Conservation (phyloP, 2,113 vertebrate species). For the Etia nguti region DNA sequence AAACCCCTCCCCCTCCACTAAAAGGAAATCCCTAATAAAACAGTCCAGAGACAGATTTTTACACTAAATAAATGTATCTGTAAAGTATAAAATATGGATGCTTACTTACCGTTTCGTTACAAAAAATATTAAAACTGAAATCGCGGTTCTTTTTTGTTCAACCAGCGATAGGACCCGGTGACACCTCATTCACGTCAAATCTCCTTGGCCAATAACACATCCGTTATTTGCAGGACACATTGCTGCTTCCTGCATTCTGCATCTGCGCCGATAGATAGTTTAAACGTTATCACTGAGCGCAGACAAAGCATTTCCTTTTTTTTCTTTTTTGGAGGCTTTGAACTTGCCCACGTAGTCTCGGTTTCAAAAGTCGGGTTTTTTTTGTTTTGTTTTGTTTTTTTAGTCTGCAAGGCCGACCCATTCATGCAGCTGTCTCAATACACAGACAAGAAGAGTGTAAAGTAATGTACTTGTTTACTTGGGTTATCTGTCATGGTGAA, state of each 20-base stretch:
- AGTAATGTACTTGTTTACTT: background rate
- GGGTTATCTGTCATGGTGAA: background rate
- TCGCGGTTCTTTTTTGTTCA: fast-evolving
- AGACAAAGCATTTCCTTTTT: background rate
- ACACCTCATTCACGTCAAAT: background rate
- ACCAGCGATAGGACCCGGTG: constrained; percentile 44
- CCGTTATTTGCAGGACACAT: constrained; percentile 19
- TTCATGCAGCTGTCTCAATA: background rate
- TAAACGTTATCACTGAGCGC: background rate
- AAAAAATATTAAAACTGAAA: background rate
- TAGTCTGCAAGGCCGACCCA: background rate
- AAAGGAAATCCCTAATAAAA: background rate
- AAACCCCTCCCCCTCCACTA: background rate
- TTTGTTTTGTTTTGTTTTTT: background rate
- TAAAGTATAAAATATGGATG: background rate
- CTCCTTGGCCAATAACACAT: constrained; percentile 17
- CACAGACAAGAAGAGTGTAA: background rate
- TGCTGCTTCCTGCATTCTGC: constrained; percentile 52
- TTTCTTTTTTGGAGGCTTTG: background rate
- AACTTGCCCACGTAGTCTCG: background rate
- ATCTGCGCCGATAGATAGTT: constrained; percentile 11
- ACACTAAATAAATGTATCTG: background rate
- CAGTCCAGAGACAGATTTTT: background rate
- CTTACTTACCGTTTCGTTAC: background rate
- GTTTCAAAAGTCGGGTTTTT: background rate